These are phyloP conservation scores for Apomyelois bistriatella DNA, from an alignment of 2,888 invertebrate species.

Conservation along the genomic window DNA sequence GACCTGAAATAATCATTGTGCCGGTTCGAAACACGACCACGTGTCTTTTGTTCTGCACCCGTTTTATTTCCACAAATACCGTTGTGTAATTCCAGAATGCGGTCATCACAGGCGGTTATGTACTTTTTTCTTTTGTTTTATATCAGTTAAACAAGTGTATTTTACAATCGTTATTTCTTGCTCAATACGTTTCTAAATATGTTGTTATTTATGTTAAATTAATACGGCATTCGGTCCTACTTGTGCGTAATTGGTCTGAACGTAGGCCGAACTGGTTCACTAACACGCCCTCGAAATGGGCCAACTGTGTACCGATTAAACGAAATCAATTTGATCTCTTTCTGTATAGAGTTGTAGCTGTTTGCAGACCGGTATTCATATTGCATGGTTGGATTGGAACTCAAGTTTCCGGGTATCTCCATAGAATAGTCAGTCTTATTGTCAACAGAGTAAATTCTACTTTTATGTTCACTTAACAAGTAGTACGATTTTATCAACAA, in stretches of 20 bases:
- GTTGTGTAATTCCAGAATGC: constrained; percentile 8
- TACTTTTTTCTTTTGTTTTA: constrained; percentile 5
- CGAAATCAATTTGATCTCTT: constrained; percentile 40
- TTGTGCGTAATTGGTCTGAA: constrained; percentile 30
- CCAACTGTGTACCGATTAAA: constrained; percentile 37
- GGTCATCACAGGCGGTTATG: not conserved
- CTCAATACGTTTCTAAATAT: constrained; percentile 15
- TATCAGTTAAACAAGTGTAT: not conserved
- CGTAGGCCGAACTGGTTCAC: constrained; percentile 38
- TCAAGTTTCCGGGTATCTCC: constrained; percentile 30
- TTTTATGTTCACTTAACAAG: constrained; percentile 44
- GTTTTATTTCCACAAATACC: constrained; percentile 21
- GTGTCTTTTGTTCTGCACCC: constrained; percentile 46
- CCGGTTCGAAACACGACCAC: constrained; percentile 43
- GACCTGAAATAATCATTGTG: constrained; percentile 42
- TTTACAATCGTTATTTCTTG: constrained; percentile 16
- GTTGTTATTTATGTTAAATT: constrained; percentile 15
- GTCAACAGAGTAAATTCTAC: constrained; percentile 35
- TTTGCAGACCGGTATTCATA: constrained; percentile 34
- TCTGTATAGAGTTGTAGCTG: constrained; percentile 36
- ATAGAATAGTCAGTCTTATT: constrained; percentile 41
- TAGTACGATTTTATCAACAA: constrained; percentile 41
- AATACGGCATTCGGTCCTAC: constrained; percentile 25
- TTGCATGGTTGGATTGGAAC: constrained; percentile 23
- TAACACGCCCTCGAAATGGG: constrained; percentile 38